A percentile compares a stretch with the other conserved stretches of the same genome.
Conservation (phyloP, 1,140 invertebrate genomes). For the Microplitis demolitor region DNA sequence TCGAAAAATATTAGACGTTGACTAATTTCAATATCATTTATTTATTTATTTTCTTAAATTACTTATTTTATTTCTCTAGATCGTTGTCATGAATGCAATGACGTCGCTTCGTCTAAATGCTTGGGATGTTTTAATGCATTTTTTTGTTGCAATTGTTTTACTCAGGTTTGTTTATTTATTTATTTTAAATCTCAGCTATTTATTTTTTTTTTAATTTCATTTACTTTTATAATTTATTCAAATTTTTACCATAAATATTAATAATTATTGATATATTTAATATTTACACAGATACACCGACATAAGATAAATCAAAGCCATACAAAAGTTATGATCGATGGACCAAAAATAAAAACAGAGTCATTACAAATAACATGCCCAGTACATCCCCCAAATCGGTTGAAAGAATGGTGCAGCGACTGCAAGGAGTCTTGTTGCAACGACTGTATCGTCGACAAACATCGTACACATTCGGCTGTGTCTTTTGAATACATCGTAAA, state of each 20-base stretch:
- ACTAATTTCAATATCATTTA: too few species aligned
- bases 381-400: constrained; percentile 27
- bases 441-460: constrained; percentile 48
- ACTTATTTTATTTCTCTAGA: constrained; percentile 34
- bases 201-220: too few species aligned
- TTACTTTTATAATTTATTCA: too few species aligned
- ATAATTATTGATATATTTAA: not conserved
- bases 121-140: constrained; percentile 36
- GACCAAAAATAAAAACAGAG: not conserved
- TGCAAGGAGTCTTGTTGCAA: constrained; percentile 49
- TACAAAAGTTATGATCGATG: not conserved
- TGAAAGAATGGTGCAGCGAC: constrained; percentile 49
- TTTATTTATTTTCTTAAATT: not conserved
- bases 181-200: not conserved
- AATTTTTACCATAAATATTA: too few species aligned
- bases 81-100: constrained; percentile 45
- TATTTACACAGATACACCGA: too few species aligned
- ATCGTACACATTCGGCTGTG: constrained; percentile 42
- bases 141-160: constrained; percentile 44
- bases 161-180: constrained; percentile 39
- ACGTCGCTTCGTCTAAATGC: constrained; percentile 36
- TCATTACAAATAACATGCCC: constrained; percentile 10
- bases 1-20: too few species aligned
- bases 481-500: constrained; percentile 6
- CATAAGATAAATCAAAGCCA: too few species aligned